Evolutionary conservation across 2,797 vertebrate species (phyloP).

Genomic region (Pygocentrus nattereri): DNA sequence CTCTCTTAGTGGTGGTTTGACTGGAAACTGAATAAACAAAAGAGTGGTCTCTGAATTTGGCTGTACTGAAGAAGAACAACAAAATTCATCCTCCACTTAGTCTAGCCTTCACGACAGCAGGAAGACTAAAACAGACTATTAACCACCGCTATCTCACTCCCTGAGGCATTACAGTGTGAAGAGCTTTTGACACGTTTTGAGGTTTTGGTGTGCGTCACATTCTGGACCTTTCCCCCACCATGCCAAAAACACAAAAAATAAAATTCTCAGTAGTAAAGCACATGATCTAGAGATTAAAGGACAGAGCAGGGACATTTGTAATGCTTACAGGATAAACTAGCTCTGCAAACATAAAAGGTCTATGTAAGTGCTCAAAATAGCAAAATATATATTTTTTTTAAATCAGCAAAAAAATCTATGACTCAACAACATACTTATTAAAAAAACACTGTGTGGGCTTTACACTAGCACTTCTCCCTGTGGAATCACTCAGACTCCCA

Average conservation of each 20-base stretch:
- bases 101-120: background rate
- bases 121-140: constrained; percentile 1
- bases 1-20: no score
- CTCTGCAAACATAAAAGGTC: background rate
- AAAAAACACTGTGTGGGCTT: background rate
- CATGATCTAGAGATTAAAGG: background rate
- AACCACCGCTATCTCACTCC: background rate
- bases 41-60: no score
- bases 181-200: background rate
- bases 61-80: background rate
- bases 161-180: background rate
- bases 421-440: background rate
- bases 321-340: background rate
- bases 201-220: background rate
- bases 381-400: background rate
- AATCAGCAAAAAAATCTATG: background rate
- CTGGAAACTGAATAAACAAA: no score
- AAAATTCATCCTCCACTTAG: background rate
- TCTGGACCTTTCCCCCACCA: background rate
- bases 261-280: background rate
- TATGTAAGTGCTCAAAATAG: constrained; percentile 6
- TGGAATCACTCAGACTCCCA: constrained; percentile 61
- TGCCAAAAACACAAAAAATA: background rate
- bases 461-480: background rate
- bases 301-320: background rate